These are phyloP conservation scores for Chelidonichthys spinosus DNA, from an alignment of 2,797 vertebrate genomes.

Conservation along the genomic window DNA sequence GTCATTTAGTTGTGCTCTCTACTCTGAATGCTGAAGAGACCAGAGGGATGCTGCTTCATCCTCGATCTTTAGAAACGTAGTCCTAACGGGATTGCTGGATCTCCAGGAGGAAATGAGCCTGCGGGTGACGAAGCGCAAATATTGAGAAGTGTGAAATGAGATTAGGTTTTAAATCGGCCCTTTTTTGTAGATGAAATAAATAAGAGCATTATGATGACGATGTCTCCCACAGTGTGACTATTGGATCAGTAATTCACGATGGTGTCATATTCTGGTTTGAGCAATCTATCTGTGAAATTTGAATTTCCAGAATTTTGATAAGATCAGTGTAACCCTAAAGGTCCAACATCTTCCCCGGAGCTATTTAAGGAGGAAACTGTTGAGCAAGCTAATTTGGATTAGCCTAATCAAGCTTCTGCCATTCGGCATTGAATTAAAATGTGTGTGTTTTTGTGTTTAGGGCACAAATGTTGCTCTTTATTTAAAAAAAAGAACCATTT, in stretches of 20 bases:
- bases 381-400: background rate
- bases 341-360: background rate
- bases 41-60: background rate
- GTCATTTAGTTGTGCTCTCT: conserved; percentile 8
- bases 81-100: background rate
- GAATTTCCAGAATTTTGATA: conserved; percentile 13
- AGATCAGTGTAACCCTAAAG: background rate
- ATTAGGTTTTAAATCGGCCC: conserved; percentile 6
- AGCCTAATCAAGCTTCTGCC: background rate
- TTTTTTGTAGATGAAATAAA: background rate
- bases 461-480: too few relatives aligned
- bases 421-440: background rate
- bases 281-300: background rate
- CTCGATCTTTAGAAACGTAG: background rate
- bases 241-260: background rate
- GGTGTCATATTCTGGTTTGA: conserved; percentile 19
- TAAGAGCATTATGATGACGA: background rate
- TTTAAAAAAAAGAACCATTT: too few relatives aligned
- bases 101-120: background rate
- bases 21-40: background rate
- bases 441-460: too few relatives aligned
- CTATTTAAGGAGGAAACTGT: conserved; percentile 7
- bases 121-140: conserved; percentile 16
- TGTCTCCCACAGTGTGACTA: background rate
- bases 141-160: conserved; percentile 7